Conservation (phyloP, 2,888 invertebrate species). For the Drosophila prolongata region DNA sequence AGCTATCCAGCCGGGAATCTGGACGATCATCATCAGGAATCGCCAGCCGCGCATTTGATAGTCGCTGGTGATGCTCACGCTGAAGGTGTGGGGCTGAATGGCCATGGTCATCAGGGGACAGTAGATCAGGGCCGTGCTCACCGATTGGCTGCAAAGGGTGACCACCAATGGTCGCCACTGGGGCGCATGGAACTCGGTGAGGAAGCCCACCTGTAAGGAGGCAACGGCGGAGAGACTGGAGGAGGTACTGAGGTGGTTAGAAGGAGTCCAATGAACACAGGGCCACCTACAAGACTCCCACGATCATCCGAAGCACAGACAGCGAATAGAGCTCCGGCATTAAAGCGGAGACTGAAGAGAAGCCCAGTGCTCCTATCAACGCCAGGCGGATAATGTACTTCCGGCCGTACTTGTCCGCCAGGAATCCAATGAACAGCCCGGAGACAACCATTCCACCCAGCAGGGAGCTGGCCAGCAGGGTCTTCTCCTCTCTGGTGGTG, state of each 20-base stretch:
- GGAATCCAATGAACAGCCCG: slow-evolving; percentile 17
- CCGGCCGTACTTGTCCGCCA: slow-evolving; percentile 27
- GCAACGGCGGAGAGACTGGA: slow-evolving; percentile 14
- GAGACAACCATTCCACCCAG: slow-evolving; percentile 19
- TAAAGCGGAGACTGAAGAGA: not conserved
- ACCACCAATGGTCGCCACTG: not conserved
- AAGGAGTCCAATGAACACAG: no score
- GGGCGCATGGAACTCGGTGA: slow-evolving; percentile 23
- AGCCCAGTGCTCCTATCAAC: not conserved
- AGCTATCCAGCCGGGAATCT: slow-evolving; percentile 12
- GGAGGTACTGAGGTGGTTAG: no score
- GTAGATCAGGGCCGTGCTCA: slow-evolving; percentile 8
- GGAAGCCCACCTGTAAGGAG: slow-evolving; percentile 9
- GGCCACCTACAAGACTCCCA: slow-evolving; percentile 22
- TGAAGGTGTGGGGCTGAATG: not conserved
- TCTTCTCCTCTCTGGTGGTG: not conserved
- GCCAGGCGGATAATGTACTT: not conserved
- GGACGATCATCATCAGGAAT: slow-evolving; percentile 5
- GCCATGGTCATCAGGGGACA: slow-evolving; percentile 1
- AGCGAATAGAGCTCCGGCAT: slow-evolving; percentile 26
- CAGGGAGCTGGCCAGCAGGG: slow-evolving; percentile 9
- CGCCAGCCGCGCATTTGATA: slow-evolving; percentile 16
- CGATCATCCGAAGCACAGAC: not conserved
- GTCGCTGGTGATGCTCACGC: not conserved
- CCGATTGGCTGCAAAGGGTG: slow-evolving; percentile 10